A percentile compares a stretch with the other conserved stretches of the same genome.
Conservation (phyloP, 2,113 vertebrate species). For the Salvator merianae region DNA sequence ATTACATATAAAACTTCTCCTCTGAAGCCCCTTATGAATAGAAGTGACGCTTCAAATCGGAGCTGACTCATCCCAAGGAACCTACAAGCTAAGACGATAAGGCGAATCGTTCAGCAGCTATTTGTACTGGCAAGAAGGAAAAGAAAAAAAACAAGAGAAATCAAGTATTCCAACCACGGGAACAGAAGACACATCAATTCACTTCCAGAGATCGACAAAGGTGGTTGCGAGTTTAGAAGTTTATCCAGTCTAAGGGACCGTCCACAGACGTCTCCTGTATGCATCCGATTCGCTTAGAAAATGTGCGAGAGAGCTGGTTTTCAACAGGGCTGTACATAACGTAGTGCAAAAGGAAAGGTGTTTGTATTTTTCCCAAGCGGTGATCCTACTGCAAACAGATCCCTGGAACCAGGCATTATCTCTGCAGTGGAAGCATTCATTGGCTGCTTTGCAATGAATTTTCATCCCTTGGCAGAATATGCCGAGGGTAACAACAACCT, state of each 20-base stretch:
- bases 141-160: neutral
- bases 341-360: neutral
- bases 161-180: neutral
- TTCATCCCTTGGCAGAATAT: too few species aligned
- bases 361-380: neutral
- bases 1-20: neutral
- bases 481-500: too few species aligned
- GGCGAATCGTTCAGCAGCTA: neutral
- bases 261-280: neutral
- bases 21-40: neutral
- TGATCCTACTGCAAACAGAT: too few species aligned
- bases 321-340: neutral
- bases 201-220: neutral
- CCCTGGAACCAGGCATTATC: neutral
- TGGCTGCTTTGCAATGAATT: neutral
- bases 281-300: too few species aligned
- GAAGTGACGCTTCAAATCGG: constrained; percentile 7
- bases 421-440: neutral
- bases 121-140: neutral
- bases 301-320: neutral
- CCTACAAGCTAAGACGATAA: neutral
- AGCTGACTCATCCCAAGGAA: neutral
- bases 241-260: neutral
- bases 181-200: neutral
- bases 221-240: neutral